Evolutionary conservation across 2,888 invertebrate species (phyloP).

Genomic region (Tetrapedia diversipes): DNA sequence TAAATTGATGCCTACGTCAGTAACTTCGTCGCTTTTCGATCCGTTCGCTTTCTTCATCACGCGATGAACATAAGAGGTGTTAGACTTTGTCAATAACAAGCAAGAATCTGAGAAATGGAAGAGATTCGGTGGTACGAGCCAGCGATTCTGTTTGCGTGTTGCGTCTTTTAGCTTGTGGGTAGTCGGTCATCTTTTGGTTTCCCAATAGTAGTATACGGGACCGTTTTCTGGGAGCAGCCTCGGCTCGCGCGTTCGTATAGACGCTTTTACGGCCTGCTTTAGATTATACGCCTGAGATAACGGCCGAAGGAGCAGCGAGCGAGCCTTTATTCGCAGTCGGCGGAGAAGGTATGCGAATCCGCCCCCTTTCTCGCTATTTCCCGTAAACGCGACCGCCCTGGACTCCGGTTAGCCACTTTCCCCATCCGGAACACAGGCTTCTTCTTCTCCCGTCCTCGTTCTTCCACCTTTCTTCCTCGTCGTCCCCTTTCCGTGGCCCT

Average conservation of each 20-base stretch:
- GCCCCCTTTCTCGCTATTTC: conserved; percentile 46
- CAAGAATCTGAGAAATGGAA: too few species aligned
- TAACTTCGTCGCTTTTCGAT: too few species aligned
- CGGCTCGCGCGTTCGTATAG: conserved; percentile 63
- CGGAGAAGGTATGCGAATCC: conserved; percentile 60
- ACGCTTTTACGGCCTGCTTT: conserved; percentile 77
- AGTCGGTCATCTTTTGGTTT: too few species aligned
- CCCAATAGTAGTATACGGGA: too few species aligned
- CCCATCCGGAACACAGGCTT: conserved; percentile 47
- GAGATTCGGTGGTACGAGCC: too few species aligned
- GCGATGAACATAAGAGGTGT: too few species aligned
- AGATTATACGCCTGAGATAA: conserved; percentile 79
- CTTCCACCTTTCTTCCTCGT: background rate
- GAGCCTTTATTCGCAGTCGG: conserved; percentile 66
- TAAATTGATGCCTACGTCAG: too few species aligned
- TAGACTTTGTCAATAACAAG: too few species aligned
- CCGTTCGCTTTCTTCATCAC: too few species aligned
- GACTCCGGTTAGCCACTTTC: conserved; percentile 35
- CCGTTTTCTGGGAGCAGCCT: conserved; percentile 22
- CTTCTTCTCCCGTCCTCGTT: conserved; percentile 16
- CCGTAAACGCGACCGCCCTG: conserved; percentile 50
- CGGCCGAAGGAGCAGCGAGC: conserved; percentile 60
- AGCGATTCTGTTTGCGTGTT: too few species aligned
- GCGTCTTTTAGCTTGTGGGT: too few species aligned
- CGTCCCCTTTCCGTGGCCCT: conserved; percentile 6